Base-by-base conservation (phyloP, 2,113 vertebrate species). In the Mystacornis crossleyi region DNA sequence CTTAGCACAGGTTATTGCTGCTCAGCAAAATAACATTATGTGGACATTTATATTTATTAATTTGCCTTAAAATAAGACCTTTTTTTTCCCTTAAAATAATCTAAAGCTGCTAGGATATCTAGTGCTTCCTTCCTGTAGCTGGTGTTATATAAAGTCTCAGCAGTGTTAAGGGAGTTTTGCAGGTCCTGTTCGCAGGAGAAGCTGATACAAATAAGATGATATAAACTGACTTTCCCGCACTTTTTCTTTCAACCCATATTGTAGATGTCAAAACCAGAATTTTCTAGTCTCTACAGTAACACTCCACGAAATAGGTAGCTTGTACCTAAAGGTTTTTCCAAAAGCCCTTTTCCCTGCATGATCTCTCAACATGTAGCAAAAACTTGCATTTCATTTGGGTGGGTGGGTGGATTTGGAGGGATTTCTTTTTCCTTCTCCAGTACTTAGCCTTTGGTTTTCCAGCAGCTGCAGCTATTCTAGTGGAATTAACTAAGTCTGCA, bases 391-490 rank as follows among this genome's bases (percentile, higher is more conserved):
- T 53, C 50, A 48, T 38, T 34, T 18, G 51, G 13, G 58, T 54
- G 50, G 20, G 8, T 55, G 60, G 28, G 4, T 55, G 43, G 48
- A 29, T 86, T 83, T 43, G 1, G 4, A 10, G 34, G 40, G 51
- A 73, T 65, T 84, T 95, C 40, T 74, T 93, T 86, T 83, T 74
- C 64, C 48, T 8, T 38, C 50, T 77, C 42, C 26, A 80, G 71
- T 16, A 88, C 26, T 94, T 87, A 82, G 50, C 45, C 34, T 72
- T 85, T 80, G 74, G 70, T 94, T 94, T 95, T 85, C 24, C 81
- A 94, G 66, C 77, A 95, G 89, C 93, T 97, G 91, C 66, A 96
- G 84, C 60, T 83, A 58, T 91, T 93, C 65, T 73, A 60, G 51
- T 67, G 48, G 58, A 84, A 93, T 90, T 93, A 81, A 89, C 69